phyloP scores from a whole-genome alignment of 2,797 vertebrate species.

The Paedocypris micromegethes region DNA sequence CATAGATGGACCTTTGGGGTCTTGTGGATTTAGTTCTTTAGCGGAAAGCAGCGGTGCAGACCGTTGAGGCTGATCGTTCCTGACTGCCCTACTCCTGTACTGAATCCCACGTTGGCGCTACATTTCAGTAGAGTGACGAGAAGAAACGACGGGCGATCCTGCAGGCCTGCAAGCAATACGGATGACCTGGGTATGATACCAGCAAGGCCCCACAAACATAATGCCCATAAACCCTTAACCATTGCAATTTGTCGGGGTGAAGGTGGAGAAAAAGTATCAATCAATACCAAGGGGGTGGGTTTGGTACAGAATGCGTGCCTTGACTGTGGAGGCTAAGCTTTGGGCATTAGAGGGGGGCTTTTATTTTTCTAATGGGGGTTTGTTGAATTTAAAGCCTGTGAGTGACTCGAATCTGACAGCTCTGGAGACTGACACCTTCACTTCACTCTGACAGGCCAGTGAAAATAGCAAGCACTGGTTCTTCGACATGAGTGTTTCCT shows the following conservation, averaged over 20 bases:
- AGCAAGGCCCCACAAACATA: slow-evolving; percentile 60
- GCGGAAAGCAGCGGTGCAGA: slow-evolving; percentile 3
- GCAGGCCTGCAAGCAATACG: slow-evolving; percentile 31
- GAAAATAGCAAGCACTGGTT: slow-evolving; percentile 32
- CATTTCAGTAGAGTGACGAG: slow-evolving; percentile 44
- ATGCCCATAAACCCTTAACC: slow-evolving; percentile 71
- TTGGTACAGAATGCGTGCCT: slow-evolving; percentile 54
- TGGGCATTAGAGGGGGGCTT: slow-evolving; percentile 43
- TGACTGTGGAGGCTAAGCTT: slow-evolving; percentile 25
- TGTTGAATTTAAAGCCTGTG: slow-evolving; percentile 65
- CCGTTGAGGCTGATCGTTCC: slow-evolving; percentile 56
- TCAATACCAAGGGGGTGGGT: slow-evolving; percentile 55
- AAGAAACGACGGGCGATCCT: slow-evolving; percentile 55
- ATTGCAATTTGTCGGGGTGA: slow-evolving; percentile 70
- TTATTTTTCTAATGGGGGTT: slow-evolving; percentile 68
- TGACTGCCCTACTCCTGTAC: slow-evolving; percentile 48
- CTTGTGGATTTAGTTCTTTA: slow-evolving; percentile 8
- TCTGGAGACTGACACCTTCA: slow-evolving; percentile 65
- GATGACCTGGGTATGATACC: slow-evolving; percentile 53
- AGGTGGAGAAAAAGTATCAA: slow-evolving; percentile 62
- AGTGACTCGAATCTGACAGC: slow-evolving; percentile 69
- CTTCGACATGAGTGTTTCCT: slow-evolving; percentile 14
- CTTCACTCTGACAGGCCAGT: slow-evolving; percentile 39
- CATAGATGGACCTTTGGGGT: background rate
- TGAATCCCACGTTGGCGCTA: slow-evolving; percentile 51